Conservation (phyloP, 1,140 invertebrate genomes). For the Anoplolepis gracilipes region DNA sequence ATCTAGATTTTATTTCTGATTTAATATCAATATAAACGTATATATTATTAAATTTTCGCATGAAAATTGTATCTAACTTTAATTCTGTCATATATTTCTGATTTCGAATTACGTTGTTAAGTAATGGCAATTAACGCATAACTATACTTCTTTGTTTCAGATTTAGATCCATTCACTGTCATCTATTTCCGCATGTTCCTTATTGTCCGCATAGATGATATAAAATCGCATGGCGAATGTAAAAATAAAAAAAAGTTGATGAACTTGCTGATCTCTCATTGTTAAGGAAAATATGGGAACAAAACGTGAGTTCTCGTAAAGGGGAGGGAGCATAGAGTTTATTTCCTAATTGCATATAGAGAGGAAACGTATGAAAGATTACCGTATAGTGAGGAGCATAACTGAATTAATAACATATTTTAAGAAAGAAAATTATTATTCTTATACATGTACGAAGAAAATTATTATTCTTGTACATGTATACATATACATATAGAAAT, state of each 20-base stretch:
- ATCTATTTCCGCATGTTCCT: constrained; percentile 93
- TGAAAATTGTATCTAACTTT: background rate
- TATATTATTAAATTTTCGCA: background rate
- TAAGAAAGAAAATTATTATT: background rate
- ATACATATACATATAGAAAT: background rate
- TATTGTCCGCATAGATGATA: constrained; percentile 89
- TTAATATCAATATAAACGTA: background rate
- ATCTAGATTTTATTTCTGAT: no score
- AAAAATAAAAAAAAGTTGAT: background rate
- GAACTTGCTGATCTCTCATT: background rate
- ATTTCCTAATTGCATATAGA: background rate
- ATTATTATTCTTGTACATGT: no score
- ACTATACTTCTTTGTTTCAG: constrained; percentile 87
- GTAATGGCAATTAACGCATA: background rate
- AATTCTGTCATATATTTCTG: background rate
- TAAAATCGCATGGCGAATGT: constrained; percentile 9
- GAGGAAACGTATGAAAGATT: background rate
- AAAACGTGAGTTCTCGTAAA: background rate
- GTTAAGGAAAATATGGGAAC: background rate
- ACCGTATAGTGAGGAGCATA: constrained; percentile 7
- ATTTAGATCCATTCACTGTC: constrained; percentile 95
- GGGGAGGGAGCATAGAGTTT: background rate
- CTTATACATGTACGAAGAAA: background rate
- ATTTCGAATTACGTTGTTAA: background rate
- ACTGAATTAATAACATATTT: constrained; percentile 14